These are phyloP conservation scores for Neolamprologus sp. DNA, from an alignment of 2,113 vertebrate species.

Conservation along the genomic window DNA sequence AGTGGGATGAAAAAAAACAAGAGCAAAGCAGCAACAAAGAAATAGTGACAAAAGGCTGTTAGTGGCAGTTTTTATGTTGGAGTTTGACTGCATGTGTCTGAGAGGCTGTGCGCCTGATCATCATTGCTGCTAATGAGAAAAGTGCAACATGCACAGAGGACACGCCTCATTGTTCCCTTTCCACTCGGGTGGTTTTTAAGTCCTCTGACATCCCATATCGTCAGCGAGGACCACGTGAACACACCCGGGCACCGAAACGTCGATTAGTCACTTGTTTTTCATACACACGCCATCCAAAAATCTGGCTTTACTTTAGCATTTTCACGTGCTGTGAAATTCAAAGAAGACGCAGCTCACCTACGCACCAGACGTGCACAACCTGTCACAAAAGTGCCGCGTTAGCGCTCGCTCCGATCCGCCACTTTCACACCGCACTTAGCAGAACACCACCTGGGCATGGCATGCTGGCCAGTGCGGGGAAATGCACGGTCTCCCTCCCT, in stretches of 20 bases:
- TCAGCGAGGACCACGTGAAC: not conserved
- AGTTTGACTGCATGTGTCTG: constrained; percentile 7
- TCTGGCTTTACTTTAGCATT: not conserved
- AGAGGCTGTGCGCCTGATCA: constrained; percentile 2
- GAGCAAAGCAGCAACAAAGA: not conserved
- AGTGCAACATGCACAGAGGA: not conserved
- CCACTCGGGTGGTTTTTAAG: not conserved
- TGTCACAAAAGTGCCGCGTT: constrained; percentile 25
- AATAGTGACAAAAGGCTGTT: not conserved
- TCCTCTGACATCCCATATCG: not conserved
- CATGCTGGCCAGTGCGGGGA: not conserved
- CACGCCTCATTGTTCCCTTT: constrained; percentile 7
- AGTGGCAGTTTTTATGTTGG: not conserved
- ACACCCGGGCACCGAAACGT: not conserved
- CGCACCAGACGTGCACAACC: constrained; percentile 55
- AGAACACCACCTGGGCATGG: constrained; percentile 55
- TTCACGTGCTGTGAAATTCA: not conserved
- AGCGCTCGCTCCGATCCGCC: constrained; percentile 22
- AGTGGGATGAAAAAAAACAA: not conserved
- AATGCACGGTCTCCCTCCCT: not conserved
- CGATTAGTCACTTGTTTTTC: constrained; percentile 20
- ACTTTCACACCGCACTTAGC: constrained; percentile 31
- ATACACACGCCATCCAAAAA: not conserved
- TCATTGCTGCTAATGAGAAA: constrained; percentile 30
- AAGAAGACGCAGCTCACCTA: constrained; percentile 16